Conservation (phyloP, 2,888 invertebrate species). For the Sarcophaga rosellei region DNA sequence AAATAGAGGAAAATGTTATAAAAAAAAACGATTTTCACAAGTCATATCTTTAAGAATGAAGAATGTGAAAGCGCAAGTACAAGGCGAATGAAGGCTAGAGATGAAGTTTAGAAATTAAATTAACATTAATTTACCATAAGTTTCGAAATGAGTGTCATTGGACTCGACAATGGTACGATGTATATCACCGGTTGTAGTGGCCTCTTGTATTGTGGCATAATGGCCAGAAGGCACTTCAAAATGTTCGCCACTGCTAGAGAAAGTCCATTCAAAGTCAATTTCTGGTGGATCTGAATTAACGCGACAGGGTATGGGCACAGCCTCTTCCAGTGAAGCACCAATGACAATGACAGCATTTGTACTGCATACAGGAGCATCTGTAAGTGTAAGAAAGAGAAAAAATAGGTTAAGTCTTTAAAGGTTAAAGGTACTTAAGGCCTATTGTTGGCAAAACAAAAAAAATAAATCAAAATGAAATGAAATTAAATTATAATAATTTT, state of each 20-base stretch:
- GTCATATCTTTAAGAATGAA: constrained; percentile 2
- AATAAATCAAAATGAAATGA: background rate
- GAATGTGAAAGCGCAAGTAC: background rate
- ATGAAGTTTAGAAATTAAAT: background rate
- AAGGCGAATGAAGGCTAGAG: background rate
- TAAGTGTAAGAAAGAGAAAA: constrained; percentile 62
- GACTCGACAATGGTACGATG: constrained; percentile 80
- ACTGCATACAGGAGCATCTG: constrained; percentile 92
- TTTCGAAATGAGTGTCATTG: constrained; percentile 81
- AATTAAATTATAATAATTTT: constrained; percentile 16
- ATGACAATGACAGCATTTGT: constrained; percentile 88
- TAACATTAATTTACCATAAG: constrained; percentile 77
- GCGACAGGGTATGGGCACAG: constrained; percentile 90
- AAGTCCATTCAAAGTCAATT: constrained; percentile 93
- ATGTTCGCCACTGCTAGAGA: constrained; percentile 94
- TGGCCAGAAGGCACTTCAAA: constrained; percentile 88
- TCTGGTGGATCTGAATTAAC: constrained; percentile 93
- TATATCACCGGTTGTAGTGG: constrained; percentile 80
- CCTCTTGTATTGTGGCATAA: constrained; percentile 83
- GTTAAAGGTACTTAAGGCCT: background rate
- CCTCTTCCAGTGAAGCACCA: constrained; percentile 92
- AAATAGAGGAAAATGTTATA: background rate
- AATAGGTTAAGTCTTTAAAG: constrained; percentile 17
- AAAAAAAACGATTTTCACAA: background rate
- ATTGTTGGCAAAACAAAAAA: background rate